Conservation (phyloP, 2,888 invertebrate species). For the Automeris io region DNA sequence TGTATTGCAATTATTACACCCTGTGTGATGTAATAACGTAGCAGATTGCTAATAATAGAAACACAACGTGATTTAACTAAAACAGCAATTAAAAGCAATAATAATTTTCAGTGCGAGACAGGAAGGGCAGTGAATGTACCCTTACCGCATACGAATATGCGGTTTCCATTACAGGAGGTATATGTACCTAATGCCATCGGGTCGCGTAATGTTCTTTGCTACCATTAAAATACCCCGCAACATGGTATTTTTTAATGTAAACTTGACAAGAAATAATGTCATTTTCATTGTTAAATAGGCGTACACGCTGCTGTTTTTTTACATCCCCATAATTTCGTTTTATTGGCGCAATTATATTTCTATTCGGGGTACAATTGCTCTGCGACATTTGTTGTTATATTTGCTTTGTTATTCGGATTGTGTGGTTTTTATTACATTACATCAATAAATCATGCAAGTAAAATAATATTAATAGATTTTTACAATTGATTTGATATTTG, state of each 20-base stretch:
- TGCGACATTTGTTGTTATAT: slow-evolving; percentile 31
- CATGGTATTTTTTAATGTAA: slow-evolving; percentile 56
- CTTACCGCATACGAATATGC: slow-evolving; percentile 52
- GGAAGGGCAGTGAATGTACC: slow-evolving; percentile 35
- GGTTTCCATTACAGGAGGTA: slow-evolving; percentile 64
- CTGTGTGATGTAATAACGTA: no score
- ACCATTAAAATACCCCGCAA: slow-evolving; percentile 61
- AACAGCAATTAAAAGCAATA: slow-evolving; percentile 23
- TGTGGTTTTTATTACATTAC: slow-evolving; percentile 14
- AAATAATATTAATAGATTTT: no score
- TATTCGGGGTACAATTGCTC: slow-evolving; percentile 33
- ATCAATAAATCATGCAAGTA: no score
- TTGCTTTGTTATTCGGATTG: slow-evolving; percentile 15
- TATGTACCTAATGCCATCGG: slow-evolving; percentile 57
- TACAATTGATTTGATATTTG: no score
- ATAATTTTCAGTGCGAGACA: slow-evolving; percentile 23
- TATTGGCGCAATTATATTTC: slow-evolving; percentile 59
- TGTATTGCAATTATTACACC: no score
- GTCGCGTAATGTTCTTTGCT: slow-evolving; percentile 54
- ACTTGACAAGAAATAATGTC: slow-evolving; percentile 57
- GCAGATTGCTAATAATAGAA: slow-evolving; percentile 1
- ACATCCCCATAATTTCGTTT: slow-evolving; percentile 47
- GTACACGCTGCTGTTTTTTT: slow-evolving; percentile 44
- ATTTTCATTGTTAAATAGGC: slow-evolving; percentile 57
- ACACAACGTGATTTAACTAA: slow-evolving; percentile 10